A percentile compares a stretch with the other conserved stretches of the same genome.
These are phyloP conservation scores for Siderastrea siderea DNA, from an alignment of 92 coral and sea anemone genomes.

Conservation along the genomic window DNA sequence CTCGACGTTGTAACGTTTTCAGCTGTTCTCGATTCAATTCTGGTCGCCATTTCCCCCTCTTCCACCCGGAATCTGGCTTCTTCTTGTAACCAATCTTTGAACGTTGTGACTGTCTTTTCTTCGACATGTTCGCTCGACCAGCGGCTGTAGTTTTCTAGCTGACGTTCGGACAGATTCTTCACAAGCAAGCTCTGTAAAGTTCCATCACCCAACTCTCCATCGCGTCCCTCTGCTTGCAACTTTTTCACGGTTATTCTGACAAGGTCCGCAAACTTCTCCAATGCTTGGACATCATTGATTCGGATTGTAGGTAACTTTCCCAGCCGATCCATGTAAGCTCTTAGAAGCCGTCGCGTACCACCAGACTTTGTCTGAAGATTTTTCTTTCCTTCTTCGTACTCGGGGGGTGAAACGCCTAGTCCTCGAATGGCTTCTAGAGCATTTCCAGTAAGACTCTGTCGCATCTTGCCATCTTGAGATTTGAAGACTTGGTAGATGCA, in stretches of 20 bases:
- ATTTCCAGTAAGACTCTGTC: slow-evolving; percentile 55
- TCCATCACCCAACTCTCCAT: slow-evolving; percentile 74
- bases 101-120: slow-evolving; percentile 37
- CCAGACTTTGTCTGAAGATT: slow-evolving; percentile 59
- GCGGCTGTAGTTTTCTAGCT: slow-evolving; percentile 54
- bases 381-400: slow-evolving; percentile 70
- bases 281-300: slow-evolving; percentile 27
- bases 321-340: slow-evolving; percentile 63
- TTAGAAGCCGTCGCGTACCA: slow-evolving; percentile 56
- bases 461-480: slow-evolving; percentile 64
- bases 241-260: slow-evolving; percentile 68
- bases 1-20: slow-evolving; percentile 9
- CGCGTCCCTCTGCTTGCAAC: slow-evolving; percentile 67
- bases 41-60: slow-evolving; percentile 54
- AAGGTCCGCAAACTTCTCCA: slow-evolving; percentile 74
- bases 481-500: slow-evolving; percentile 47
- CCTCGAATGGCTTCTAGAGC: slow-evolving; percentile 60
- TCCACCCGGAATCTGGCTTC: slow-evolving; percentile 46
- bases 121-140: slow-evolving; percentile 21
- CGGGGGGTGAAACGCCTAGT: slow-evolving; percentile 44
- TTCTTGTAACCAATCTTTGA: slow-evolving; percentile 60
- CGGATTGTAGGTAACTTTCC: slow-evolving; percentile 49
- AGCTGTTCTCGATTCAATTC: slow-evolving; percentile 11
- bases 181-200: slow-evolving; percentile 63
- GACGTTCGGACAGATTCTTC: slow-evolving; percentile 44